Conservation (phyloP, 2,888 invertebrate species). For the Neria commutata region DNA sequence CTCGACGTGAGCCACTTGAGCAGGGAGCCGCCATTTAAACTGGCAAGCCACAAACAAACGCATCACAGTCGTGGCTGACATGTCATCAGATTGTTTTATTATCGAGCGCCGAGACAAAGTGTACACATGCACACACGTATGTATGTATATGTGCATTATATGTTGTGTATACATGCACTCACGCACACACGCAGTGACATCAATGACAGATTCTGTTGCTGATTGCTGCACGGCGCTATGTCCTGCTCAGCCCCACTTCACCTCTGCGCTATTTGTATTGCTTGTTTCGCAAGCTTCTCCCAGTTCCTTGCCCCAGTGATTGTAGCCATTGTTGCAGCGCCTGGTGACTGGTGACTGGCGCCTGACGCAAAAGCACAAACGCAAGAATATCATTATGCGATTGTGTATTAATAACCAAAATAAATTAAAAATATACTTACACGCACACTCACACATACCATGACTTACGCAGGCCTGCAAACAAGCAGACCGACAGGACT, state of each 20-base stretch:
- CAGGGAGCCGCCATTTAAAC: background rate
- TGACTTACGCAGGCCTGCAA: background rate
- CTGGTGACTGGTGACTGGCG: no score
- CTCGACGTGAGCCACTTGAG: no score
- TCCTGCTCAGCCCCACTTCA: no score
- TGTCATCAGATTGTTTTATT: constrained; percentile 32
- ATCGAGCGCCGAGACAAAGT: background rate
- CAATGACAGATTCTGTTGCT: background rate
- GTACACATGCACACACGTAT: background rate
- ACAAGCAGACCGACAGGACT: background rate
- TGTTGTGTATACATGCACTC: background rate
- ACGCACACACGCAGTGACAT: background rate
- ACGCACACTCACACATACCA: background rate
- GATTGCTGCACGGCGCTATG: no score
- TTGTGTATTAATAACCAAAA: background rate
- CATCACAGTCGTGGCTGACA: constrained; percentile 32
- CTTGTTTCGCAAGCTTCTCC: no score
- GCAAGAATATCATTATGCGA: background rate
- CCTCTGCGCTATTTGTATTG: no score
- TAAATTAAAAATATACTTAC: background rate
- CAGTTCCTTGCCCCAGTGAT: no score
- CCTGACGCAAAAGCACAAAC: background rate
- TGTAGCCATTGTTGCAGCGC: no score
- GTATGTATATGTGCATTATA: background rate
- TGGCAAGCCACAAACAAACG: constrained; percentile 32